These are phyloP conservation scores for Chlamydotis undulata DNA, from an alignment of 2,113 vertebrate species.

Conservation along the genomic window DNA sequence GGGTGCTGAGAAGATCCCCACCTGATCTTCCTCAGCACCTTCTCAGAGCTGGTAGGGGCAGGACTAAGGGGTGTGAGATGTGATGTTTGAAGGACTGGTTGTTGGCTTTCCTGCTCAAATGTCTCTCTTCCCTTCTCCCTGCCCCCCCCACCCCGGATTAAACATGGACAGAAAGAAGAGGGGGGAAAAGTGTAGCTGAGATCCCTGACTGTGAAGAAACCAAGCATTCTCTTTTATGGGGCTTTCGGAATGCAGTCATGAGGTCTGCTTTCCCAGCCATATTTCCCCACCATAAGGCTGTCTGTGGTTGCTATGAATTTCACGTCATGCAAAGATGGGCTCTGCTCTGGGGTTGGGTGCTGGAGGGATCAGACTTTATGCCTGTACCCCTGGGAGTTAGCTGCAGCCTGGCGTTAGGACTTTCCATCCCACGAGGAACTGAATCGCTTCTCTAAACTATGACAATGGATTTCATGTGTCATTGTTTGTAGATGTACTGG, in stretches of 20 bases:
- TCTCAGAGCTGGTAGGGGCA: not conserved
- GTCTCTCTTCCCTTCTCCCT: not conserved
- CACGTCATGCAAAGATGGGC: not conserved
- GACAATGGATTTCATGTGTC: not conserved
- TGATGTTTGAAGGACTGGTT: not conserved
- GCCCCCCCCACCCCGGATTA: not conserved
- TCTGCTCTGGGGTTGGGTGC: not conserved
- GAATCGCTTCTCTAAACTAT: not conserved
- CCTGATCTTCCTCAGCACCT: not conserved
- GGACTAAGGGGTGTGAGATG: not conserved
- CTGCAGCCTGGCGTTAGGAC: not conserved
- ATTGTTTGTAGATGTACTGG: not conserved
- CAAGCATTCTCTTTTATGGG: not conserved
- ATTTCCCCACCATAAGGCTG: not conserved
- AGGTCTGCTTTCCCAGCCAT: not conserved
- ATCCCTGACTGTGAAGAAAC: not conserved
- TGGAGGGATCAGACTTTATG: not conserved
- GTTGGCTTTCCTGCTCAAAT: not conserved
- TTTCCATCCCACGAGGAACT: not conserved
- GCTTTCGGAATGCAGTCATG: not conserved
- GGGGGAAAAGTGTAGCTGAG: not conserved
- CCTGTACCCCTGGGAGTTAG: not conserved
- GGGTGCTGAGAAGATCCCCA: not conserved
- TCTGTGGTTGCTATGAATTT: not conserved
- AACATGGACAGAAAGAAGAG: not conserved